These are phyloP conservation scores for Cordilura impudica DNA, from an alignment of 2,888 invertebrate genomes.

Conservation along the genomic window DNA sequence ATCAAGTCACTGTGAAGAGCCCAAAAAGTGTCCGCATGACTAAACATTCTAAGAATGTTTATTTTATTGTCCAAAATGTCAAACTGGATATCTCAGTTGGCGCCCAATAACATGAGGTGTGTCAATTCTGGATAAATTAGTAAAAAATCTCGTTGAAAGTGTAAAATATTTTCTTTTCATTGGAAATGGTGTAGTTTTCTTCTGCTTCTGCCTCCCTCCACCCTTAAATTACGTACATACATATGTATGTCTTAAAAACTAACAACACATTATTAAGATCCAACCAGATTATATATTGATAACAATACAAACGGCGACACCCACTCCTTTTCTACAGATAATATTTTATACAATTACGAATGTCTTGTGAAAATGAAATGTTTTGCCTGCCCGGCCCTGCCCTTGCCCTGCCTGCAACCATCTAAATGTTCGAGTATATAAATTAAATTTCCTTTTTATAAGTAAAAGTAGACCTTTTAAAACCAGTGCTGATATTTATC, in stretches of 20 bases:
- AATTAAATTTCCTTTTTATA: neutral
- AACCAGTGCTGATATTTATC: conserved; percentile 30
- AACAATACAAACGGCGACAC: neutral
- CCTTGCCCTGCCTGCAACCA: neutral
- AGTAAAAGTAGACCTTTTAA: neutral
- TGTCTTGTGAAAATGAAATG: neutral
- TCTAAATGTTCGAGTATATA: neutral
- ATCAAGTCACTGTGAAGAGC: too few relatives aligned
- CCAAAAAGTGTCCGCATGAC: too few relatives aligned
- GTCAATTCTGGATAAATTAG: too few relatives aligned
- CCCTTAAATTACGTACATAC: neutral
- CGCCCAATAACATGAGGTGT: too few relatives aligned
- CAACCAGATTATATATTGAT: conserved; percentile 30
- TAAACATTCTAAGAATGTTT: too few relatives aligned
- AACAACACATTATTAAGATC: conserved; percentile 28
- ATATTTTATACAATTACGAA: neutral
- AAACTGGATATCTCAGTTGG: too few relatives aligned
- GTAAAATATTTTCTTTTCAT: too few relatives aligned
- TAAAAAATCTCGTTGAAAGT: too few relatives aligned
- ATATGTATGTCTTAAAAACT: too few relatives aligned
- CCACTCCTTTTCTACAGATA: neutral
- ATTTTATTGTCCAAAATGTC: too few relatives aligned
- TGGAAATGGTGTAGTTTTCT: neutral
- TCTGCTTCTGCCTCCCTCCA: neutral
- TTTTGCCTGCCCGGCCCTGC: neutral